Conservation (phyloP, 2,888 invertebrate genomes). For the Tortrix viridana region DNA sequence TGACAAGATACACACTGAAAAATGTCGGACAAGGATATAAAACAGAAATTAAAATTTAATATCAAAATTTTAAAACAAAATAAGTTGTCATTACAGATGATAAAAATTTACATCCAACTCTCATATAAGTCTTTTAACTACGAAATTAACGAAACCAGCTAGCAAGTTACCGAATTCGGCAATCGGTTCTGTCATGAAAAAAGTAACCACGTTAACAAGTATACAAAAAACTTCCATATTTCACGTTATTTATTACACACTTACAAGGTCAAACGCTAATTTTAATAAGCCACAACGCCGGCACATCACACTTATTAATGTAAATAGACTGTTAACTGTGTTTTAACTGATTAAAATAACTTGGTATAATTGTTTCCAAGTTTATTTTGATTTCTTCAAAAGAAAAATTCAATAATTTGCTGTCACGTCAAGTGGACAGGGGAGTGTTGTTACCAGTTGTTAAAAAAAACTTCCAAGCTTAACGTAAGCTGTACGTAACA, state of each 20-base stretch:
- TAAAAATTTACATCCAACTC: too few relatives aligned
- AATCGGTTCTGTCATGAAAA: slow-evolving; percentile 19
- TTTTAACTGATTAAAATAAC: slow-evolving; percentile 10
- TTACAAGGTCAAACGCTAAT: slow-evolving; percentile 21
- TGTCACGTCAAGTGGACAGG: slow-evolving; percentile 34
- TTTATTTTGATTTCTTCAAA: slow-evolving; percentile 39
- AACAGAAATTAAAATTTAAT: too few relatives aligned
- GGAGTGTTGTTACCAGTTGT: neutral
- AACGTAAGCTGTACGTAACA: too few relatives aligned
- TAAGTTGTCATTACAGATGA: too few relatives aligned
- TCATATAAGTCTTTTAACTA: too few relatives aligned
- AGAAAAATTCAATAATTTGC: slow-evolving; percentile 38
- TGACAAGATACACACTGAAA: too few relatives aligned
- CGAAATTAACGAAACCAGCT: neutral
- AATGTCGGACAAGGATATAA: too few relatives aligned
- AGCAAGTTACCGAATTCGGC: slow-evolving; percentile 13
- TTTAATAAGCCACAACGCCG: neutral
- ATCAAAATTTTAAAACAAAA: too few relatives aligned
- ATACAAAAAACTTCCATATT: slow-evolving; percentile 24
- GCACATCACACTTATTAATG: neutral
- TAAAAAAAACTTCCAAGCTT: neutral
- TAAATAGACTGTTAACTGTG: slow-evolving; percentile 1
- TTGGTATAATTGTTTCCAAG: slow-evolving; percentile 26
- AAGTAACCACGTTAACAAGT: slow-evolving; percentile 28
- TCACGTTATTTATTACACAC: slow-evolving; percentile 15